Conservation (phyloP, 2,888 invertebrate species). For the Fragum fragum region DNA sequence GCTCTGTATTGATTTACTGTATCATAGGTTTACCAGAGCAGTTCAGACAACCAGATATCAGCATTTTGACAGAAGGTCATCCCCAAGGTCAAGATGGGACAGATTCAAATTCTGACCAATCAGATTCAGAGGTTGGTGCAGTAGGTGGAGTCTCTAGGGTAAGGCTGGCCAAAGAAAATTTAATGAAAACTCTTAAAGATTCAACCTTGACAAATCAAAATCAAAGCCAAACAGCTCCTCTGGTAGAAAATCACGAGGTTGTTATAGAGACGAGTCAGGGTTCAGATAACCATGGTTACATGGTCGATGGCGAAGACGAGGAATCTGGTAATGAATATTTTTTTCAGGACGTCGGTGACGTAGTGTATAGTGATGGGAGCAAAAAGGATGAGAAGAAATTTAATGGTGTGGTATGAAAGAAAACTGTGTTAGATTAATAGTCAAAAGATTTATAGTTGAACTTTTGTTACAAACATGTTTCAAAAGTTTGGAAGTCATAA, state of each 20-base stretch:
- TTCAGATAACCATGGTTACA: slow-evolving; percentile 43
- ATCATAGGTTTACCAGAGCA: slow-evolving; percentile 66
- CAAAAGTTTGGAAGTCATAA: too few relatives aligned
- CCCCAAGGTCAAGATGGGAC: slow-evolving; percentile 14
- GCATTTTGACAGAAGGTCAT: slow-evolving; percentile 36
- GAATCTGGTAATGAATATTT: slow-evolving; percentile 25
- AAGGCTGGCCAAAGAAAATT: slow-evolving; percentile 51
- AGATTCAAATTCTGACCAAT: slow-evolving; percentile 52
- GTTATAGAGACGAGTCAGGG: slow-evolving; percentile 53
- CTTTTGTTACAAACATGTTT: too few relatives aligned
- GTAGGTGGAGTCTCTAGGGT: slow-evolving; percentile 61
- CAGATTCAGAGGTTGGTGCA: slow-evolving; percentile 65
- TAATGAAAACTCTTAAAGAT: slow-evolving; percentile 34
- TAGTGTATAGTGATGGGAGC: slow-evolving; percentile 39
- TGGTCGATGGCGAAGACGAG: slow-evolving; percentile 39
- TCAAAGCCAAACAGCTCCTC: not conserved
- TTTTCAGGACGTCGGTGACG: slow-evolving; percentile 39
- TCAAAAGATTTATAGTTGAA: too few relatives aligned
- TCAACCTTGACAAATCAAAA: slow-evolving; percentile 18
- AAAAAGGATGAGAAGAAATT: slow-evolving; percentile 62
- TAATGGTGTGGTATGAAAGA: slow-evolving; percentile 49
- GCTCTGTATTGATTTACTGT: too few relatives aligned
- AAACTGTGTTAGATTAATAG: not conserved
- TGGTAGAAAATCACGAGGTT: slow-evolving; percentile 3
- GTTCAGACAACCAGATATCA: slow-evolving; percentile 47